Evolutionary conservation across 2,888 invertebrate species (phyloP).

Genomic region (Aphidoletes aphidimyza): DNA sequence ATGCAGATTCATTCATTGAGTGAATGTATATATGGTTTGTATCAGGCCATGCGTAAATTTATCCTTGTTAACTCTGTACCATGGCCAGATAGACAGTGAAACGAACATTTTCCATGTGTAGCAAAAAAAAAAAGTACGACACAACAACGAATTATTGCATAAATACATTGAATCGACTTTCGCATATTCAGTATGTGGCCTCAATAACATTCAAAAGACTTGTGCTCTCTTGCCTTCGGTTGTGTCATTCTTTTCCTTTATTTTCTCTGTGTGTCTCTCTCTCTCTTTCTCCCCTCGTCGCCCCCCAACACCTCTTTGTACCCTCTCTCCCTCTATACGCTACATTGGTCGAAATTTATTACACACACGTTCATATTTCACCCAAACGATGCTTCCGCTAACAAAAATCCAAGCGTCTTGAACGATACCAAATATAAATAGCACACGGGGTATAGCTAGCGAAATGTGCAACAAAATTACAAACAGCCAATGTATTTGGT

Average conservation of each 20-base stretch:
- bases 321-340: neutral
- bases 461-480: neutral
- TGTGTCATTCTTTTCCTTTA: too few relatives aligned
- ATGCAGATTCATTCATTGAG: neutral
- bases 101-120: too few relatives aligned
- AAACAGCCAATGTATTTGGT: neutral
- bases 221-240: too few relatives aligned
- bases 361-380: constrained; percentile 15
- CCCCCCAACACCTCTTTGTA: neutral
- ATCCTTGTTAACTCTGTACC: too few relatives aligned
- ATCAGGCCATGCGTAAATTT: neutral
- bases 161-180: neutral
- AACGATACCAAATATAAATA: neutral
- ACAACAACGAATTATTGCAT: constrained; percentile 31
- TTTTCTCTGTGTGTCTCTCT: too few relatives aligned
- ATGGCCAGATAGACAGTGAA: too few relatives aligned
- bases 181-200: neutral
- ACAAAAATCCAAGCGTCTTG: neutral
- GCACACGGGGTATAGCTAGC: too few relatives aligned
- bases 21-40: neutral
- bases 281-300: neutral
- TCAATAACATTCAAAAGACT: too few relatives aligned
- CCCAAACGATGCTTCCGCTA: constrained; percentile 37
- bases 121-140: neutral
- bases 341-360: neutral